phyloP scores from a whole-genome alignment of 2,888 invertebrate genomes.

The Drosophila falleni region DNA sequence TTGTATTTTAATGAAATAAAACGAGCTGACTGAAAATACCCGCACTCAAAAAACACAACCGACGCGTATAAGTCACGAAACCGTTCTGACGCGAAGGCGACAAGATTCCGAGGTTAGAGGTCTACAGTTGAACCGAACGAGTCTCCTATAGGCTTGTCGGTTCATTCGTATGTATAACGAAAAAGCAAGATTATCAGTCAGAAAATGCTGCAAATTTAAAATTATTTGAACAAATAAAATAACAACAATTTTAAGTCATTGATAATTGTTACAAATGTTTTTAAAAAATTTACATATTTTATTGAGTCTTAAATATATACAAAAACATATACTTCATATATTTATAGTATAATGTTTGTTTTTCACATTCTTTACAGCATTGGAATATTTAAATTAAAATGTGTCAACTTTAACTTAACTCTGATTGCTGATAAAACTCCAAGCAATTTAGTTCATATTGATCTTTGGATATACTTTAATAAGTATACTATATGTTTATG shows the following conservation, averaged over 20 bases:
- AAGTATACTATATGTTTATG: background rate
- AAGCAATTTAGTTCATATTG: constrained; percentile 1
- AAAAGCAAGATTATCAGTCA: constrained; percentile 8
- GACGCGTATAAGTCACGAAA: constrained; percentile 54
- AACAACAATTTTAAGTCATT: background rate
- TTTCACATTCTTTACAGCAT: background rate
- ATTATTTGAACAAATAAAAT: constrained; percentile 7
- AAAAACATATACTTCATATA: background rate
- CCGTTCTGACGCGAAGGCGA: constrained; percentile 55
- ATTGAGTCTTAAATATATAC: constrained; percentile 13
- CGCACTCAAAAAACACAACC: constrained; percentile 53
- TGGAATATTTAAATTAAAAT: constrained; percentile 10
- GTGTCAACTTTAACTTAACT: constrained; percentile 21
- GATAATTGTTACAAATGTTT: no score
- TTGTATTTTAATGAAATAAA: background rate
- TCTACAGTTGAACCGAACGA: constrained; percentile 24
- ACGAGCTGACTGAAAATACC: background rate
- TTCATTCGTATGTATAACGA: constrained; percentile 7
- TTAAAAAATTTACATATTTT: constrained; percentile 19
- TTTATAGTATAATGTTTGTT: background rate
- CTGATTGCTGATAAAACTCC: constrained; percentile 3
- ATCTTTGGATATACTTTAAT: background rate
- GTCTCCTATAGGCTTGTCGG: constrained; percentile 1
- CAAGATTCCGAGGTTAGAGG: constrained; percentile 31
- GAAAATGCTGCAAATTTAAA: constrained; percentile 14